Base-by-base conservation (phyloP, 1,140 invertebrate genomes). In the Listronotus oregonensis region DNA sequence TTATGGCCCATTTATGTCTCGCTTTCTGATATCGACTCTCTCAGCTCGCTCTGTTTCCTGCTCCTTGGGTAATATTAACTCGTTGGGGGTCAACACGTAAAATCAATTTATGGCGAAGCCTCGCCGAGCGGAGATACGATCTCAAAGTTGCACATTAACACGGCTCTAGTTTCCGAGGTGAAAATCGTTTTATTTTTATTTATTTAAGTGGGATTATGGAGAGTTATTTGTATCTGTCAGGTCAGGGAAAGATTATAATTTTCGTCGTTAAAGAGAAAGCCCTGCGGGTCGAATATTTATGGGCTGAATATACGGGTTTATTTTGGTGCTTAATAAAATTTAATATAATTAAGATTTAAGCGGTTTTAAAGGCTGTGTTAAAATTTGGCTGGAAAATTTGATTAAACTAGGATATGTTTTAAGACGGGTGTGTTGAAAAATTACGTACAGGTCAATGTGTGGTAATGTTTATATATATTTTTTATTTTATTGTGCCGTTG, bases 41-140 rank as follows among this genome's bases (percentile, higher is more conserved):
- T 62, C 40, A 11, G 49, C 21, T 51, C 46, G n/a, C 49, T 43
- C 49, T n/a, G 17, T 54, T 50, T 39, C 10, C n/a, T 31, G 32
- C 17, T 54, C 15, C 49, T 61, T 52, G 59, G 39, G 59, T 47
- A 50, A 63, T 67, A 67, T 67, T 67, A 67, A 67, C 66, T 67
- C 49, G 66, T 55, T 32, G 47, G 51, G 54, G 66, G 66, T 67
- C 66, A 67, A 67, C 66, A 62, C 61, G 66, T 61, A 61, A 67
- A 67, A 67, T 67, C 66, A 67, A 67, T 67, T 67, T 67, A 61
- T 67, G 60, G 66, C 49, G 59, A 47, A 52, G 57, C 37, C 57
- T 27, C 32, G 40, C 59, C 59, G 59, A 61, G 49, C 39, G 17
- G 18, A 57, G 63, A 65, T 65, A 65, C 63, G 54, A 57, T 66